Evolutionary conservation across 2,888 invertebrate species (phyloP), one percentile per base, ranked within the genome.

Genomic region (Microchrysa polita): DNA sequence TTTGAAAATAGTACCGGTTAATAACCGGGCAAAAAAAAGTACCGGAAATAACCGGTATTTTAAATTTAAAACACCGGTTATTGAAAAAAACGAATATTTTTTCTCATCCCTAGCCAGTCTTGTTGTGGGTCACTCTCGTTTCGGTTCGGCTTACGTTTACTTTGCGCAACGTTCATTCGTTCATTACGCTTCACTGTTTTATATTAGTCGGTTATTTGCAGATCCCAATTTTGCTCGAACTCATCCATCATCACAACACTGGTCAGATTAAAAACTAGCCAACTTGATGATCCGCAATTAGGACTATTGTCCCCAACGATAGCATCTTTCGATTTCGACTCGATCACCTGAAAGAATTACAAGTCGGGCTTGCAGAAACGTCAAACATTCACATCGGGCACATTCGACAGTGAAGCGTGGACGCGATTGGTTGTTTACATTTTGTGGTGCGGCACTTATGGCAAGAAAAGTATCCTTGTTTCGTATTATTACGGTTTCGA

Each of bases 381-480:
- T 69, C 65, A 65, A 65, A 44, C 55, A 20, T 57, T 53, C 40
- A 40, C 34, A 34, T 12, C 14, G 16, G 22, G 44, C 55, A 55
- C 69, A 59, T n/a, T 55, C 14, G 69, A 69, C 42, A 23, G 55
- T 18, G 40, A 42, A 52, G 16, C 69, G 69, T 22, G 65, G 23
- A 34, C 69, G 69, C 55, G 69, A 69, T n/a, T 14, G 55, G 55
- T 69, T 69, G 55, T 69, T 69, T 69, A 69, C 69, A 57, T 69
- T 69, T 34, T 34, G 27, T 34, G 60, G 5, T 16, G 40, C 61
- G 27, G 7, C 22, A 34, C 22, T 59, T 23, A 14, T n/a, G 61
- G 4, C 40, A 16, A 2, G 59, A 1, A 23, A 34, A 61, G 40
- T 34, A 40, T 40, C 61, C 60, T 60, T 60, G 18, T 60, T 10